phyloP scores from a whole-genome alignment of 2,797 vertebrate genomes.

The Chiroxiphia lanceolata region DNA sequence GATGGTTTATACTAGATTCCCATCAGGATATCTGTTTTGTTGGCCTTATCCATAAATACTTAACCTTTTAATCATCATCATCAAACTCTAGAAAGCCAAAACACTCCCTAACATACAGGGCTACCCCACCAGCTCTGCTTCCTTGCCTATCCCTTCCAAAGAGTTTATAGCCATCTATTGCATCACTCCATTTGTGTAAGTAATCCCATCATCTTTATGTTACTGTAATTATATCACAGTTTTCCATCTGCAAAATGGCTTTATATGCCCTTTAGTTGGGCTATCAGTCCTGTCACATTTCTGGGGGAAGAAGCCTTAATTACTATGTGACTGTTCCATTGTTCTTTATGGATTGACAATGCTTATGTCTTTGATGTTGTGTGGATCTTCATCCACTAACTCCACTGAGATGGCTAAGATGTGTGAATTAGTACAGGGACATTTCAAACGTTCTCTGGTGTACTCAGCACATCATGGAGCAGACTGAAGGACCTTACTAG shows the following conservation, averaged over 20 bases:
- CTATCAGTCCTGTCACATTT: neutral
- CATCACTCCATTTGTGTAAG: neutral
- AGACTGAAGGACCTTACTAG: neutral
- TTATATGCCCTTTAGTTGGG: neutral
- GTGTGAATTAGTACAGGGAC: neutral
- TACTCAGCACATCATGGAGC: fast-evolving
- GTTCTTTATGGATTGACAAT: neutral
- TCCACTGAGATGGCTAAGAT: neutral
- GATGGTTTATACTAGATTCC: neutral
- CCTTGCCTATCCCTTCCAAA: neutral
- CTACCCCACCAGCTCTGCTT: neutral
- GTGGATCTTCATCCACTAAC: neutral
- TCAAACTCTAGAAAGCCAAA: neutral
- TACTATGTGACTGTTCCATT: neutral
- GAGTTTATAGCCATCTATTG: neutral
- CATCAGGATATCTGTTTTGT: neutral
- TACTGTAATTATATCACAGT: neutral
- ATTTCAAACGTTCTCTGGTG: neutral
- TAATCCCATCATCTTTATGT: neutral
- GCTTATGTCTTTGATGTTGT: neutral
- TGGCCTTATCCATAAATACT: neutral
- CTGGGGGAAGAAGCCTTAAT: neutral
- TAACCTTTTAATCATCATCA: neutral
- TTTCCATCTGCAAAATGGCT: neutral
- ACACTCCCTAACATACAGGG: neutral